A percentile compares a stretch with the other conserved stretches of the same genome.
phyloP scores from a whole-genome alignment of 2,113 vertebrate species.

The Elgaria multicarinata region DNA sequence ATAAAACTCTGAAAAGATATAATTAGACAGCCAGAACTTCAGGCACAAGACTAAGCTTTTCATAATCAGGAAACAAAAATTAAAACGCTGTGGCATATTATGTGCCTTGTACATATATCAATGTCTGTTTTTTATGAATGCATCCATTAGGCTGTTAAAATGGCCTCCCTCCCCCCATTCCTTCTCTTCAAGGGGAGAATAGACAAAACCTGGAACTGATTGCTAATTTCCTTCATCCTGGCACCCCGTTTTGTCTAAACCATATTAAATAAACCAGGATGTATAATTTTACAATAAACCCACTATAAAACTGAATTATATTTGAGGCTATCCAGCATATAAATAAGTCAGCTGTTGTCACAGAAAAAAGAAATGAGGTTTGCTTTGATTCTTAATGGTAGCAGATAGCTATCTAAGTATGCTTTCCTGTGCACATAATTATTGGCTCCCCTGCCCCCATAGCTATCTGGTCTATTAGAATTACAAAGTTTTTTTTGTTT shows the following conservation, averaged over 20 bases:
- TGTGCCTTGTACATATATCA: background rate
- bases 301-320: constrained; percentile 39
- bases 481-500: constrained; percentile 38
- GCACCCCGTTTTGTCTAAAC: constrained; percentile 21
- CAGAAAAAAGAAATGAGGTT: constrained; percentile 47
- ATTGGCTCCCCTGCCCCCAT: constrained; percentile 20
- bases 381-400: constrained; percentile 38
- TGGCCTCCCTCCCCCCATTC: background rate
- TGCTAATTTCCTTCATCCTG: constrained; percentile 29
- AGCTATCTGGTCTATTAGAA: constrained; percentile 39
- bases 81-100: background rate
- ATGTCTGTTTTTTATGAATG: background rate
- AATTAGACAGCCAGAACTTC: background rate
- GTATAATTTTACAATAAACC: constrained; percentile 46
- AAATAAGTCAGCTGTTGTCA: constrained; percentile 38
- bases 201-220: background rate
- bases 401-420: constrained; percentile 15
- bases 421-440: constrained; percentile 44
- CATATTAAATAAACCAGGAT: background rate
- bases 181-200: background rate
- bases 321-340: constrained; percentile 34
- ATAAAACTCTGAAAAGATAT: background rate
- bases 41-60: background rate
- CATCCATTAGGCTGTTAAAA: background rate
- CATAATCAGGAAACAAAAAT: fast-evolving